A percentile compares a stretch with the other conserved stretches of the same genome.
phyloP scores from a whole-genome alignment of 2,113 vertebrate species.

The Ameiurus melas region DNA sequence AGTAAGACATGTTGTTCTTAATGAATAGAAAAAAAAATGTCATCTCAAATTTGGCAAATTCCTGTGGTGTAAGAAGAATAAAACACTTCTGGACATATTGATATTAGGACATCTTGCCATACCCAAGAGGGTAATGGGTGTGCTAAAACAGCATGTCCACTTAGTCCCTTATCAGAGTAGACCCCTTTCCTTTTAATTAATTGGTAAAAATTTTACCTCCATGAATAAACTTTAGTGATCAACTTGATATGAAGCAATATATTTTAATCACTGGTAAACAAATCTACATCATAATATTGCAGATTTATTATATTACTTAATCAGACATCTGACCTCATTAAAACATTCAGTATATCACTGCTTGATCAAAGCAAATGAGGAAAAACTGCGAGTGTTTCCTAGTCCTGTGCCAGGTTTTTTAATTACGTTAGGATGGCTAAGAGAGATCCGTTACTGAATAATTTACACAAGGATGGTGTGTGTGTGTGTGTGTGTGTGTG shows the following conservation, averaged over 20 bases:
- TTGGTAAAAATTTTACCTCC: background rate
- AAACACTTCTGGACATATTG: background rate
- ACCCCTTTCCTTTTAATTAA: background rate
- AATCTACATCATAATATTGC: background rate
- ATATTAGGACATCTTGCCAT: background rate
- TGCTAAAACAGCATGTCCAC: background rate
- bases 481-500: background rate
- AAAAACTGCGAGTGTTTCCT: background rate
- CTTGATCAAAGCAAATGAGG: background rate
- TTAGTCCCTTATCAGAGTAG: background rate
- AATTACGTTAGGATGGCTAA: background rate
- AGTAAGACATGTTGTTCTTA: background rate
- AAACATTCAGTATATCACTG: too few species aligned
- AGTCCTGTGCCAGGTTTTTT: background rate
- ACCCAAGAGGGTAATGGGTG: background rate
- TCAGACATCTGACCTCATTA: background rate
- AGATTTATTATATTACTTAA: background rate
- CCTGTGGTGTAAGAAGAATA: background rate
- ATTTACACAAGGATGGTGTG: background rate
- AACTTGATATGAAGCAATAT: background rate
- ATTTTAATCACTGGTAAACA: background rate
- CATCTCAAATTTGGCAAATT: background rate
- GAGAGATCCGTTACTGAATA: slow-evolving; percentile 11
- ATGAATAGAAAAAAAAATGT: background rate
- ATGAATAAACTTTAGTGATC: background rate